Conservation (phyloP, 2,888 invertebrate genomes). For the Conus canariensis region DNA sequence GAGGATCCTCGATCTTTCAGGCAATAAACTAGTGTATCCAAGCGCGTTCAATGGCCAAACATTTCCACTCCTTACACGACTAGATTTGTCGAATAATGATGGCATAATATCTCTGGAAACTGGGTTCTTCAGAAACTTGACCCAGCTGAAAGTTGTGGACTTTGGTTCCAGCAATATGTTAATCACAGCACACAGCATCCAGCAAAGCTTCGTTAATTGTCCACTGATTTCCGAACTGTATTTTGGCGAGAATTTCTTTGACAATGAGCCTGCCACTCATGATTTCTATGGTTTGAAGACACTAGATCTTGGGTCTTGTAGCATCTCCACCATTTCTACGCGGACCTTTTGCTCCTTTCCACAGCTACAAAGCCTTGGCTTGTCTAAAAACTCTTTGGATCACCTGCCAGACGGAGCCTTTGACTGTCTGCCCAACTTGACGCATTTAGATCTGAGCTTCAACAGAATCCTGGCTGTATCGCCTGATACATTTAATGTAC, state of each 20-base stretch:
- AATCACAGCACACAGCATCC: background rate
- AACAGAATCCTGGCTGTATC: too few relatives aligned
- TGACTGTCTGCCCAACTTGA: too few relatives aligned
- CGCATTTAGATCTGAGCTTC: too few relatives aligned
- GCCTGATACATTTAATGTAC: too few relatives aligned
- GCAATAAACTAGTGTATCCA: background rate
- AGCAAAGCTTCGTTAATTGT: background rate
- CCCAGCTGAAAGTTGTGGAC: background rate
- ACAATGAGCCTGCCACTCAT: slow-evolving; percentile 30
- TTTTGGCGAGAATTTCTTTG: background rate
- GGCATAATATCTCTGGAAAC: too few relatives aligned
- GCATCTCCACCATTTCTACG: background rate
- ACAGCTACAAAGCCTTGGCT: slow-evolving; percentile 33
- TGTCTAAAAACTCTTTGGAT: slow-evolving; percentile 37
- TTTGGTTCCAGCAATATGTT: background rate
- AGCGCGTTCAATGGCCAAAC: background rate
- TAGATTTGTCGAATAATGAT: too few relatives aligned
- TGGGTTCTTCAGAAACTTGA: background rate
- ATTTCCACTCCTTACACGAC: background rate
- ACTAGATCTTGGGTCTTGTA: slow-evolving; percentile 1
- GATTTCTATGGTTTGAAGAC: background rate
- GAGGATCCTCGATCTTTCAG: background rate
- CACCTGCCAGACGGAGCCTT: slow-evolving; percentile 73
- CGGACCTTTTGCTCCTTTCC: background rate
- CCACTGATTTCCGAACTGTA: background rate